Evolutionary conservation across 2,113 vertebrate genomes (phyloP), one percentile per base, ranked within the genome.

Genomic region (Gallinago media): DNA sequence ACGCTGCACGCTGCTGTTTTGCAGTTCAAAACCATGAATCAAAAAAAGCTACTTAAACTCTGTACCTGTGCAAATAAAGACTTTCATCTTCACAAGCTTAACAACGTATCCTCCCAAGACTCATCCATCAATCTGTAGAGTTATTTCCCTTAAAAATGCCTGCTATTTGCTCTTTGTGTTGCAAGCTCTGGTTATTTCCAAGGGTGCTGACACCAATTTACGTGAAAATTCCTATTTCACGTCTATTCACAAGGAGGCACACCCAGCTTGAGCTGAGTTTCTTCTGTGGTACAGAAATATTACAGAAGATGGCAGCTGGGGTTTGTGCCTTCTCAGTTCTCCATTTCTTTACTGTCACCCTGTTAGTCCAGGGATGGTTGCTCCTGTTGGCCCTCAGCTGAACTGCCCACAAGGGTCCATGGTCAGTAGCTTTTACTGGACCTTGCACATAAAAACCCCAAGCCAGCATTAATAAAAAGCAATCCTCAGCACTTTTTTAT

Each of bases 71-170:
- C 36, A 96, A 95, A 96, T 79, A 94, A 88, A 81, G 92, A 93
- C 93, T 97, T 96, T 96, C 90, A 91, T 96, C 90, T 92, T 94
- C 87, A 94, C 68, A 75, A 52, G 88, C 65, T 84, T 94, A 89
- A 72, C 44, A 67, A 72, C 85, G 91, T 77, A 91, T 92, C 61
- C 66, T 92, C 70, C 81, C 79, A 44, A 92, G 91, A 94, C 80
- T 95, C 75, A 84, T 95, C 89, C 80, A 96, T 96, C 95, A 96
- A 72, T 47, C 80, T 87, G 42, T 44, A 77, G 46, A 44, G 44
- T 83, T 89, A 95, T 95, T 95, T 97, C 89, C 78, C 94, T 94
- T 75, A 79, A 87, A 92, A 81, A 91, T 4, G 14, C 20, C 72
- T 74, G 71, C 58, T 77, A 65, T 70, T 92, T 3, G 0, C 79